Evolutionary conservation across 1,140 invertebrate genomes (phyloP), one percentile per base, ranked within the genome.

Genomic region (Euura saliciscinereae): DNA sequence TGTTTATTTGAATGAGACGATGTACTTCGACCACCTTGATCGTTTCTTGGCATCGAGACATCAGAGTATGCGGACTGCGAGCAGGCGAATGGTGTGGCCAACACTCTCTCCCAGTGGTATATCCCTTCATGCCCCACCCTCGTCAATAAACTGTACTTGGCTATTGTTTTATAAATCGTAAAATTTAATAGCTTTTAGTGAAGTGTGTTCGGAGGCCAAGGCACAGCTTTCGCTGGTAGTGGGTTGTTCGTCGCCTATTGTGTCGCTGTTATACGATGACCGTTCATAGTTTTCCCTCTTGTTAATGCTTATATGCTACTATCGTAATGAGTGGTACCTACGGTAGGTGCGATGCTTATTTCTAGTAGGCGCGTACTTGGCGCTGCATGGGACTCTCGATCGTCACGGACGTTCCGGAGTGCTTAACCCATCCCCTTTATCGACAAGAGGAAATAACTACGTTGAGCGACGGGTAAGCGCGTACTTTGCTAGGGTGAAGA

Each of bases 101-200:
- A 69, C 68, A 51, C 71, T 70, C 65, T 72, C 43, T 69, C 46
- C 66, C 44, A 65, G 64, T 71, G 64, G 42, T 66, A 43, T 28
- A 64, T 44, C 7, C 28, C 66, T 10, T 59, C 8, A n/a, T n/a
- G 51, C 51, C 51, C 51, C 51, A 59, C 13, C 28, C 69, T 69
- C 71, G 70, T 73, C 76, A 73, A 77, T 77, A 77, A 77, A 77
- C 73, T 75, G 73, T 77, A 74, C 70, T 65, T 67, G 71, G 73
- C 76, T 77, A 77, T 77, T 77, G 76, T 77, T 77, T 77, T 77
- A 77, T 77, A 77, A 77, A 77, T 77, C 76, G 73, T 77, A 75
- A 77, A 77, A 74, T 75, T 77, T 77, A 77, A 77, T 77, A 71
- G 71, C 76, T 77, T 73, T 70, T 77, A 72, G 67, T 72, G 66